Conservation (phyloP, 1,140 invertebrate genomes). For the Hycleus cichorii region DNA sequence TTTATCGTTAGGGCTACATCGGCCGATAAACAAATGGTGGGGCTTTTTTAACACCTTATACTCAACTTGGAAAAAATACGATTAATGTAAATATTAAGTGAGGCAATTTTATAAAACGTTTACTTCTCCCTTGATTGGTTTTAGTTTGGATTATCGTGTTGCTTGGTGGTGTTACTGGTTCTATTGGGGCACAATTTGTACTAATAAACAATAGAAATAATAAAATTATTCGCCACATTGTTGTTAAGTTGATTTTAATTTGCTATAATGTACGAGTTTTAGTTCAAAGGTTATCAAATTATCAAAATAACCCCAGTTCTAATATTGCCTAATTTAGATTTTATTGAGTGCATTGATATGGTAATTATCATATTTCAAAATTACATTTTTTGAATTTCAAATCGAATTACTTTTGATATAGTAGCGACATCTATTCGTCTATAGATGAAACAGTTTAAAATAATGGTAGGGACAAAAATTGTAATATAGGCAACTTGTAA, state of each 20-base stretch:
- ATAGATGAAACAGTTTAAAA: too few species aligned
- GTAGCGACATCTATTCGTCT: too few species aligned
- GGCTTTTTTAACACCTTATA: slow-evolving; percentile 28
- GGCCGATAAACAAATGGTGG: slow-evolving; percentile 31
- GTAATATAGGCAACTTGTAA: too few species aligned
- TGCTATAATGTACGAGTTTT: background rate
- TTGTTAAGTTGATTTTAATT: background rate
- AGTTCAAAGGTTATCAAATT: background rate
- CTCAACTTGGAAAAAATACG: slow-evolving; percentile 25
- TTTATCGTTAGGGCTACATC: slow-evolving; percentile 25
- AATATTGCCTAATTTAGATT: background rate
- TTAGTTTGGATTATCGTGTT: slow-evolving; percentile 2
- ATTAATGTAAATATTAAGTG: background rate
- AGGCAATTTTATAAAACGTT: background rate
- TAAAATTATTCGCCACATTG: background rate
- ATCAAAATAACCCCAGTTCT: background rate
- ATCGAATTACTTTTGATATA: too few species aligned
- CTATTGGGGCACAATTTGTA: slow-evolving; percentile 6
- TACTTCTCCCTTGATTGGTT: slow-evolving; percentile 5
- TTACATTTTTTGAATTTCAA: too few species aligned
- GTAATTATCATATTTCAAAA: too few species aligned
- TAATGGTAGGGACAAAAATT: too few species aligned
- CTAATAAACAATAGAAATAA: slow-evolving; percentile 4
- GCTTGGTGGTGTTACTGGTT: slow-evolving; percentile 2
- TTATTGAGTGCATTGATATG: too few species aligned